Evolutionary conservation across 1,140 invertebrate genomes (phyloP).

Genomic region (Heliconius hermathena): DNA sequence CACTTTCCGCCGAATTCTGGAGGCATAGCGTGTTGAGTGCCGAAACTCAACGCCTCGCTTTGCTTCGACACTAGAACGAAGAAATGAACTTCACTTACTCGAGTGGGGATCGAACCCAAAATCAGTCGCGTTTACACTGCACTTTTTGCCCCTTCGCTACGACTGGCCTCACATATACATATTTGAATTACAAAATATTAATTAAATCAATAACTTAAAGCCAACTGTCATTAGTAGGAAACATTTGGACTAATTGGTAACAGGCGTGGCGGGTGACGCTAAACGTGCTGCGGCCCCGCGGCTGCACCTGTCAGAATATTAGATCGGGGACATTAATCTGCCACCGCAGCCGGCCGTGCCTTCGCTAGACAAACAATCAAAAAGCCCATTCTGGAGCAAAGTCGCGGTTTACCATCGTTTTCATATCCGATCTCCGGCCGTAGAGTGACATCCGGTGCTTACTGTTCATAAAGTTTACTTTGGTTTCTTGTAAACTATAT

Average conservation of each 20-base stretch:
- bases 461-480: slow-evolving; percentile 37
- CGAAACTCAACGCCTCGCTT: no score
- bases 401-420: slow-evolving; percentile 69
- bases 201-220: neutral
- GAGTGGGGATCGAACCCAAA: no score
- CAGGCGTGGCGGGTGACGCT: slow-evolving; percentile 27
- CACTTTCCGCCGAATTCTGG: no score
- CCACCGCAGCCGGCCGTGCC: slow-evolving; percentile 46
- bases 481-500: neutral
- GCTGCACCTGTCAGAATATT: slow-evolving; percentile 75
- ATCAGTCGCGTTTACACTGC: no score
- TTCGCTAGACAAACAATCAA: slow-evolving; percentile 65
- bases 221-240: neutral
- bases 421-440: slow-evolving; percentile 68
- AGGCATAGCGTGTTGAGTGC: no score
- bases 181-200: neutral
- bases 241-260: slow-evolving; percentile 17
- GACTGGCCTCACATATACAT: neutral
- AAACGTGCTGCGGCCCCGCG: slow-evolving; percentile 35
- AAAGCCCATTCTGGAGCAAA: slow-evolving; percentile 72
- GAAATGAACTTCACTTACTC: no score
- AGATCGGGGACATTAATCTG: slow-evolving; percentile 74
- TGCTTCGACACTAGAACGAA: no score
- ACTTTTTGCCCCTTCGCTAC: no score
- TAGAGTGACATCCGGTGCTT: slow-evolving; percentile 56